A percentile compares a stretch with the other conserved stretches of the same genome.
Evolutionary conservation across 2,888 invertebrate species (phyloP).

Genomic region (Liopterus haemorrhoidalis): DNA sequence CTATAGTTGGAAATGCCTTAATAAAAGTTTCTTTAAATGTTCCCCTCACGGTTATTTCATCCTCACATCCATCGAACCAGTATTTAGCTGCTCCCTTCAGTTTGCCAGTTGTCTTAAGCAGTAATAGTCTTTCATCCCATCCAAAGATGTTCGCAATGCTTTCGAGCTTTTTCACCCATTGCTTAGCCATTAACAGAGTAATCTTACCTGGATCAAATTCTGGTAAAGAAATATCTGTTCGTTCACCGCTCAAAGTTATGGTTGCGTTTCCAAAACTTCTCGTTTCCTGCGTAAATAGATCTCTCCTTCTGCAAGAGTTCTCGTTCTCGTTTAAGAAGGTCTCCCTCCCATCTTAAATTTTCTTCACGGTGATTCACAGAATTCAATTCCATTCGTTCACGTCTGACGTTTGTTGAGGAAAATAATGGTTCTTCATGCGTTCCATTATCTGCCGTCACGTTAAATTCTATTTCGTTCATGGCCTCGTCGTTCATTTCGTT

Average conservation of each 20-base stretch:
- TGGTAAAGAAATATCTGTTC: no score
- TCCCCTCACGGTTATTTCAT: slow-evolving; percentile 8
- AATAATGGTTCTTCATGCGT: no score
- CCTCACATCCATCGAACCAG: slow-evolving; percentile 27
- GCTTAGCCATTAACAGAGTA: slow-evolving; percentile 22
- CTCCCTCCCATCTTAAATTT: no score
- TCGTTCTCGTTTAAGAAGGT: no score
- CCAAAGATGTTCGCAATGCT: slow-evolving; percentile 26
- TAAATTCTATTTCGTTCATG: no score
- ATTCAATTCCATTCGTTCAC: no score
- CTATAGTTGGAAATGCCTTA: slow-evolving; percentile 13
- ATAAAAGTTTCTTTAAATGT: slow-evolving; percentile 10
- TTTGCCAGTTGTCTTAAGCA: slow-evolving; percentile 28
- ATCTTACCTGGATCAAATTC: slow-evolving; percentile 16
- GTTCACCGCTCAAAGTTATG: slow-evolving; percentile 3
- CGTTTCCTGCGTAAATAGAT: no score
- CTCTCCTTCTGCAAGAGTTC: no score
- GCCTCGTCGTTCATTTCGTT: no score
- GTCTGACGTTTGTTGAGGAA: no score
- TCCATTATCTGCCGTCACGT: no score
- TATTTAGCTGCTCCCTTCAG: slow-evolving; percentile 27
- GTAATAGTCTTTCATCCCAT: slow-evolving; percentile 29
- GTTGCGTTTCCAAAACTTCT: slow-evolving; percentile 10
- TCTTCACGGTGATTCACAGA: no score
- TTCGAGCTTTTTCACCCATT: slow-evolving; percentile 30